Base-by-base conservation (phyloP, 2,113 vertebrate genomes). In the Mungos mungo region DNA sequence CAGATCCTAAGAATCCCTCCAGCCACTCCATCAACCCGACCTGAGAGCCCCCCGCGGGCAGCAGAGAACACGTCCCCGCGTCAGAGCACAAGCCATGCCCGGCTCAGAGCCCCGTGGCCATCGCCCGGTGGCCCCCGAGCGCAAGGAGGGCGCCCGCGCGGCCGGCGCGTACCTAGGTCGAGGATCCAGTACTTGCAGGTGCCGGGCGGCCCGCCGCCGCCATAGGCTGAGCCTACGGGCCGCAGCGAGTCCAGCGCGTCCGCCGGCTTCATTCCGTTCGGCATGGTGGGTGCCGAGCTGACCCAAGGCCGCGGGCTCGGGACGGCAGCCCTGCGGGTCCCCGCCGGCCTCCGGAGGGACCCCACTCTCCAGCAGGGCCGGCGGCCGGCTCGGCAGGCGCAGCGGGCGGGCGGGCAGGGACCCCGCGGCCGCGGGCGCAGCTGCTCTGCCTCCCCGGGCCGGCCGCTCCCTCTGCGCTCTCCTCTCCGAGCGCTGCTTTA, bases 111-210 rank as follows among this genome's bases (percentile, higher is more conserved):
- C 52, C 12, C 33, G 50, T 18, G 0, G 27, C 45, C 0, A 1
- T 3, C 2, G 12, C 2, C 2, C 1, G 1, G 81, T 16, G 16
- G 71, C 66, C 41, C 5, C 47, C 65, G 35, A 41, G 69, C 13
- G 76, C 11, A 33, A 1, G 66, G n/a, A 23, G 2, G 71, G 29
- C 41, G 52, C 81, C 7, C 2, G 60, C 4, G 23, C 47, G 52
- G 54, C 50, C 18, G 18, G 35, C 3, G 0, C 1, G 52, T 99
- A 99, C 99, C 99, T 99, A 99, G 98, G 99, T 99, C 99, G 98
- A 99, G 99, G 96, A 99, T 99, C 99, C 99, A 99, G 99, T 99
- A 99, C 98, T 99, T 99, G 98, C 99, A 99, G 98, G 98, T 99
- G 93, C 99, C 98, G 0, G 99, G 98, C 95, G 99, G 98, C 96